Evolutionary conservation across 2,797 vertebrate genomes (phyloP).

Genomic region (Etheostoma perlongum): DNA sequence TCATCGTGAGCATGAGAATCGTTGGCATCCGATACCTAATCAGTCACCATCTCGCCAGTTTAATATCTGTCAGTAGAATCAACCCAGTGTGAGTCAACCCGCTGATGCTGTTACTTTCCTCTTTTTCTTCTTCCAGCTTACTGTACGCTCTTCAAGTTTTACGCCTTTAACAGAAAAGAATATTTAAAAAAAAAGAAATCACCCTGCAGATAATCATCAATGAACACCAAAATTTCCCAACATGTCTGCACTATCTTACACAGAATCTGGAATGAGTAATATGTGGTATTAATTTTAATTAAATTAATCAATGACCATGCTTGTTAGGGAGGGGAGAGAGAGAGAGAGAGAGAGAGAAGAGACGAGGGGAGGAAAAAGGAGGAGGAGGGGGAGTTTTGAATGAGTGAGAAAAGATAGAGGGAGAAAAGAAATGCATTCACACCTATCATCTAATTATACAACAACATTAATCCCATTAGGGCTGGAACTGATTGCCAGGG

Average conservation of each 20-base stretch:
- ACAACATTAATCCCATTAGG: conserved; percentile 94
- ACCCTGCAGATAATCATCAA: conserved; percentile 83
- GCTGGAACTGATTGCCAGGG: conserved; percentile 92
- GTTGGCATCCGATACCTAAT: conserved; percentile 54
- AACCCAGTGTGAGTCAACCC: conserved; percentile 56
- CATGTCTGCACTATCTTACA: conserved; percentile 86
- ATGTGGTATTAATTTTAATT: conserved; percentile 88
- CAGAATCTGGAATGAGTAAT: conserved; percentile 88
- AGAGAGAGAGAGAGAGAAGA: conserved; percentile 39
- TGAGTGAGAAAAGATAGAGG: conserved; percentile 61
- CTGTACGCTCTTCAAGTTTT: conserved; percentile 49
- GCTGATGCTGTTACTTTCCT: conserved; percentile 70
- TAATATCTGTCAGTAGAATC: conserved; percentile 73
- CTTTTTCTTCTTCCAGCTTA: conserved; percentile 28
- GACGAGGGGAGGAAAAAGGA: conserved; percentile 37
- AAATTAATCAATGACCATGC: conserved; percentile 87
- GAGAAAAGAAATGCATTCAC: conserved; percentile 83
- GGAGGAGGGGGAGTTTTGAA: conserved; percentile 24
- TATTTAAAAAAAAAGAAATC: conserved; percentile 34
- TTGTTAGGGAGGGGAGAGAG: conserved; percentile 76
- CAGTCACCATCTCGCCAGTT: conserved; percentile 67
- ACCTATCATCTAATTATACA: conserved; percentile 91
- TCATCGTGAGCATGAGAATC: conserved; percentile 60
- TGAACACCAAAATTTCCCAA: conserved; percentile 80
- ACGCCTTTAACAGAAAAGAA: conserved; percentile 42